Conservation (phyloP, 2,888 invertebrate genomes). For the Pherbina coryleti region DNA sequence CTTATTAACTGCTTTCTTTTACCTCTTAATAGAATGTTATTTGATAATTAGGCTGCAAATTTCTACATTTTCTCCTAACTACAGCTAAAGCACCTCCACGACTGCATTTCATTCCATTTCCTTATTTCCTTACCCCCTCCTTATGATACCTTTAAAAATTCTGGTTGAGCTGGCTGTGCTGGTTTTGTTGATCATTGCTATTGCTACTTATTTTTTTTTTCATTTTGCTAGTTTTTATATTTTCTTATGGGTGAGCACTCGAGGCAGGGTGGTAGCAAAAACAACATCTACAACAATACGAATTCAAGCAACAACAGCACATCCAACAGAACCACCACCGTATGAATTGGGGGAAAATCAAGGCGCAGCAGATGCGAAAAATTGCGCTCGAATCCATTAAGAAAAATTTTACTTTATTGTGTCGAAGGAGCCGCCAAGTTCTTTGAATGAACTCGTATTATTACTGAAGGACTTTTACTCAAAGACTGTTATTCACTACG, state of each 20-base stretch:
- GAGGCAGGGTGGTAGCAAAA: slow-evolving; percentile 8
- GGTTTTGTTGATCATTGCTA: neutral
- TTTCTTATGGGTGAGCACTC: slow-evolving; percentile 27
- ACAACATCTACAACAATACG: neutral
- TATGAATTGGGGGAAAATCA: slow-evolving; percentile 33
- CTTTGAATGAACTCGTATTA: neutral
- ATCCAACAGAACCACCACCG: neutral
- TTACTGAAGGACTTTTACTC: neutral
- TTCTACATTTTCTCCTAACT: too few relatives aligned
- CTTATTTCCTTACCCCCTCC: neutral
- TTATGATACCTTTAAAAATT: neutral
- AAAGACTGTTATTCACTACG: neutral
- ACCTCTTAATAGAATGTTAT: too few relatives aligned
- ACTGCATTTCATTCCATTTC: neutral
- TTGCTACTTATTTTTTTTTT: neutral
- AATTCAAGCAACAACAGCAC: neutral
- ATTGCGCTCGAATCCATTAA: slow-evolving; percentile 31
- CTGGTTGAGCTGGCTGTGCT: slow-evolving; percentile 25
- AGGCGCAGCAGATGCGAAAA: slow-evolving; percentile 34
- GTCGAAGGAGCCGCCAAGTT: slow-evolving; percentile 3
- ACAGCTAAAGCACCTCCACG: too few relatives aligned
- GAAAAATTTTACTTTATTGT: slow-evolving; percentile 19
- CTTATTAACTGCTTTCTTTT: too few relatives aligned
- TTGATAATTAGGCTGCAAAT: too few relatives aligned
- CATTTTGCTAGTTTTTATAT: neutral